Evolutionary conservation across 2,888 invertebrate genomes (phyloP), one percentile per base, ranked within the genome.

Genomic region (Trissolcus japonicus): DNA sequence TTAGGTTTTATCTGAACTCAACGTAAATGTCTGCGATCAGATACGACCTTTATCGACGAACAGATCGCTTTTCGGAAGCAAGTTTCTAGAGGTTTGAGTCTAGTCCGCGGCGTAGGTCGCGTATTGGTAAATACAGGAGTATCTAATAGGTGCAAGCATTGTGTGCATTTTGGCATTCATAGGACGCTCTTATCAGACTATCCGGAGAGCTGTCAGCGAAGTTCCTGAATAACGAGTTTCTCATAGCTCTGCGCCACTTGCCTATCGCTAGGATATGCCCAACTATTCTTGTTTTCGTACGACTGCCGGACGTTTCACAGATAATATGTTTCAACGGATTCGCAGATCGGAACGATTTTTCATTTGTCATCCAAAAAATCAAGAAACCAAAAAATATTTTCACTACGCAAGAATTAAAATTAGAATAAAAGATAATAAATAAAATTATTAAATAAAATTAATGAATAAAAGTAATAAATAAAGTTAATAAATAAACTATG

Each of bases 141-240:
- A 77, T 72, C 72, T 76, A 74, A 71, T 71, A 78, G 76, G 69
- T 67, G 66, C 67, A 78, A 55, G 84, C 84, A 89, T 87, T 88
- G 87, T 87, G 82, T 78, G 75, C 82, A 84, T 86, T 86, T 86
- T 83, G 86, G 88, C 85, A 89, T 89, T 89, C 88, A 88, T 82
- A 84, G 87, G 82, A 86, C 86, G 87, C 87, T 86, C 89, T 89
- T 89, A 89, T 88, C 89, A 87, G 80, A 81, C 88, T 88, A 88
- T 87, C 88, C 89, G 89, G 88, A 79, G 87, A 87, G 89, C 89
- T 89, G 89, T 88, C 89, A 88, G 83, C 88, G 86, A 89, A 89
- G 89, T 89, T 89, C 88, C 87, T 89, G 88, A 89, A 89, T 89
- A 87, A 87, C 86, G 83, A 80, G 78, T 81, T 81, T 81, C 82